Evolutionary conservation across 1,140 invertebrate genomes (phyloP), one percentile per base, ranked within the genome.

Genomic region (Macrosteles quadrilineatus): DNA sequence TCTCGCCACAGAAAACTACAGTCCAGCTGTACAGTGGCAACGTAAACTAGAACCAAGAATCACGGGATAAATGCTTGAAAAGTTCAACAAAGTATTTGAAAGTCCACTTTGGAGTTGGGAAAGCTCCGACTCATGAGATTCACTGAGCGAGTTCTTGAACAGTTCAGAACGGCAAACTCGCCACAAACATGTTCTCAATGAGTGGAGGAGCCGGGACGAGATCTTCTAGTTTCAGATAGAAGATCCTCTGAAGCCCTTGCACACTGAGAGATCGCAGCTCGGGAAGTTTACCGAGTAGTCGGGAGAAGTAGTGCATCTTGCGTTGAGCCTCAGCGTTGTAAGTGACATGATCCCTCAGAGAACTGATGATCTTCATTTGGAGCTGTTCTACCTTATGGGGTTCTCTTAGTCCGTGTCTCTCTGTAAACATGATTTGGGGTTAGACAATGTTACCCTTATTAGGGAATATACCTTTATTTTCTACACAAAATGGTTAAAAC

Each of bases 331-430:
- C 94, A 64, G 89, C 88, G 79, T 95, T 95, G 83, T 96, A 96
- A 9, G 94, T 97, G 76, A 97, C 95, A 83, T 98, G 96, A 76
- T 98, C 96, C 11, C 94, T 86, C 12, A 98, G 83, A 57, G 94
- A 94, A 65, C 92, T 90, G 71, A 98, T 97, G 74, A 98, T 94
- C 81, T 96, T 96, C 92, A 94, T 95, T 80, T 98, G 95, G 9
- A 98, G 81, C 75, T 95, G 93, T 78, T 98, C 95, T 72, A 98
- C 94, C 76, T 92, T 90, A 75, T 93, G 89, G 0, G 95, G 92
- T 77, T 98, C 96, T 77, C 93, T 91, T 67, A 98, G 82, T 19
- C 95, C 95, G 76, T 97, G 94, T 29, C 96, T 88, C 79, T 97
- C 96, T 98, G 86, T 55, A 83, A 84, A 72, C 72, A 79, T 36